Evolutionary conservation across 2,113 vertebrate genomes (phyloP).

Genomic region (Ursus arctos): DNA sequence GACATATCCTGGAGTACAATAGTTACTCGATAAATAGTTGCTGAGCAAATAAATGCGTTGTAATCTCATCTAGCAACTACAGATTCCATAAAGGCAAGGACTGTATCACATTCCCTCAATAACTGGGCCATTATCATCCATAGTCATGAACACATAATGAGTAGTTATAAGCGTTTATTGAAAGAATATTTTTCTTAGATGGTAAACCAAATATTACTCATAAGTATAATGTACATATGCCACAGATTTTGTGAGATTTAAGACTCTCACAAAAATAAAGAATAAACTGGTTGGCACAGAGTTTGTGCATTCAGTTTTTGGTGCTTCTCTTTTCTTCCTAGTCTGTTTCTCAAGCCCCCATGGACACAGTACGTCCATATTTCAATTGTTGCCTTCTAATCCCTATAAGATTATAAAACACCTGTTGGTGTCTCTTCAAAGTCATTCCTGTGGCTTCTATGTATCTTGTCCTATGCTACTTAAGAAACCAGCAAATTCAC

Average conservation of each 20-base stretch:
- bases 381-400: not conserved
- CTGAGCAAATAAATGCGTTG: not conserved
- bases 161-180: not conserved
- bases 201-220: not conserved
- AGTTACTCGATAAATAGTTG: not conserved
- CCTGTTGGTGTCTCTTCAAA: not conserved
- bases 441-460: not conserved
- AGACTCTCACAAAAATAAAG: not conserved
- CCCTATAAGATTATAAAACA: not conserved
- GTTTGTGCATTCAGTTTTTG: not conserved
- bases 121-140: not conserved
- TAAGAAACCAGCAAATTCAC: not conserved
- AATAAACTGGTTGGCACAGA: not conserved
- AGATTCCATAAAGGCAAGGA: not conserved
- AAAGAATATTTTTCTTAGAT: not conserved
- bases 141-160: not conserved
- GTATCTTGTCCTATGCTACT: not conserved
- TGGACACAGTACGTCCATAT: not conserved
- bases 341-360: not conserved
- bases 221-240: not conserved
- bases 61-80: not conserved
- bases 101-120: not conserved
- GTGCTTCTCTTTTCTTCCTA: not conserved
- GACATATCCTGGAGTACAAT: not conserved
- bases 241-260: not conserved